These are phyloP conservation scores for Gymnopithys bicolor DNA, from an alignment of 2,797 vertebrate species.

Conservation along the genomic window DNA sequence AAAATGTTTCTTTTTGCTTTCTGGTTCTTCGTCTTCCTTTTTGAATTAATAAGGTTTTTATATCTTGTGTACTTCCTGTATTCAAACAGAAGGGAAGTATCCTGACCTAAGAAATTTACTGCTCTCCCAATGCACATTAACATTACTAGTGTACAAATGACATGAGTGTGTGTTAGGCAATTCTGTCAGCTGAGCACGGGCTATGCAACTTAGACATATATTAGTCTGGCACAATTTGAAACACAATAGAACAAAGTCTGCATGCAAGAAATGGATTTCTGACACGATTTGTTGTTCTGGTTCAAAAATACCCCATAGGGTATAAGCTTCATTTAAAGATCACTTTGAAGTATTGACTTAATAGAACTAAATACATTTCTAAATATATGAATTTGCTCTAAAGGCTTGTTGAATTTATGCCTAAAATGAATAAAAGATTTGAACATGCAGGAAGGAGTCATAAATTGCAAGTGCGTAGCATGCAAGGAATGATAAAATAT, in stretches of 20 bases:
- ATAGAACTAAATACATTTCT: conserved; percentile 22
- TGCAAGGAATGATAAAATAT: not conserved
- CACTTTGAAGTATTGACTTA: conserved; percentile 48
- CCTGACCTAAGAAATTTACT: not conserved
- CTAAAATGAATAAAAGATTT: conserved; percentile 6
- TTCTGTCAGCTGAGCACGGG: not conserved
- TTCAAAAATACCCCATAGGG: not conserved
- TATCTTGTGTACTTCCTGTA: not conserved
- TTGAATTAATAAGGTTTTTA: not conserved
- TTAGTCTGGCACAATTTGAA: not conserved
- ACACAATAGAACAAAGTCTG: not conserved
- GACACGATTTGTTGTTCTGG: not conserved
- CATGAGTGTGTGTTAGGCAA: not conserved
- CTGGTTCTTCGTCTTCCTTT: no score
- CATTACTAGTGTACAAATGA: not conserved
- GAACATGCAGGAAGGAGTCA: not conserved
- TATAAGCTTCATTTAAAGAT: conserved; percentile 20
- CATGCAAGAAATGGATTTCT: not conserved
- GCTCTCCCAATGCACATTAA: not conserved
- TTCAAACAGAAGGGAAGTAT: not conserved
- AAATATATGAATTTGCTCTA: conserved; percentile 20
- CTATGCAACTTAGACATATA: not conserved
- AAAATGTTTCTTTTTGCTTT: not conserved
- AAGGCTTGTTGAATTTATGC: conserved; percentile 3
- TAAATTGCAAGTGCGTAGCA: not conserved